Evolutionary conservation across 2,113 vertebrate species (phyloP).

Genomic region (Hyperopisus bebe): DNA sequence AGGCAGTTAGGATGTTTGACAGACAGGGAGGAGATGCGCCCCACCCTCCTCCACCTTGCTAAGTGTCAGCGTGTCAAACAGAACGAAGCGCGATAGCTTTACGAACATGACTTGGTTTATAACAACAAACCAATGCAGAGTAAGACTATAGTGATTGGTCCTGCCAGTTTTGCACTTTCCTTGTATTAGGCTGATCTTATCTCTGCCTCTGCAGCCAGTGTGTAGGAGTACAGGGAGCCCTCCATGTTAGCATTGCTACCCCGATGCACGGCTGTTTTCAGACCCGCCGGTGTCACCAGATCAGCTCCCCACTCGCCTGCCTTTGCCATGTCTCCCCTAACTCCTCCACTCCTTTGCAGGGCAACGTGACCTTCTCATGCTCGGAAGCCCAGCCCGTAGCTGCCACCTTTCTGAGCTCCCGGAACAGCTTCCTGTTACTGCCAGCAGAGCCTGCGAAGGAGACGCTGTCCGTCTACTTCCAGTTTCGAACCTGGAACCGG

Average conservation of each 20-base stretch:
- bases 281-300: not conserved
- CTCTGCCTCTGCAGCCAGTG: not conserved
- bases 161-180: not conserved
- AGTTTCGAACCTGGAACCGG: conserved; percentile 91
- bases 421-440: conserved; percentile 78
- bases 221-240: not conserved
- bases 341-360: conserved; percentile 56
- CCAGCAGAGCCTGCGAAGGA: conserved; percentile 66
- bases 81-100: not conserved
- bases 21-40: not conserved
- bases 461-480: conserved; percentile 77
- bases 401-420: conserved; percentile 78
- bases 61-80: not conserved
- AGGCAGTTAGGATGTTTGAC: not conserved
- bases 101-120: not conserved
- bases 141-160: not conserved
- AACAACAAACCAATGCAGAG: not conserved
- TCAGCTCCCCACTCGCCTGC: not conserved
- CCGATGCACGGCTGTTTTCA: not conserved
- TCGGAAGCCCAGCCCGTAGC: conserved; percentile 79
- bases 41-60: not conserved
- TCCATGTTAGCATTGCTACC: not conserved
- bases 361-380: conserved; percentile 94
- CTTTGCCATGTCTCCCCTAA: not conserved
- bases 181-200: not conserved